Percentiles rank a stretch among this genome's conserved stretches.
Evolutionary conservation across 2,888 invertebrate species (phyloP).

Genomic region (Lasioglossum oenotherae): DNA sequence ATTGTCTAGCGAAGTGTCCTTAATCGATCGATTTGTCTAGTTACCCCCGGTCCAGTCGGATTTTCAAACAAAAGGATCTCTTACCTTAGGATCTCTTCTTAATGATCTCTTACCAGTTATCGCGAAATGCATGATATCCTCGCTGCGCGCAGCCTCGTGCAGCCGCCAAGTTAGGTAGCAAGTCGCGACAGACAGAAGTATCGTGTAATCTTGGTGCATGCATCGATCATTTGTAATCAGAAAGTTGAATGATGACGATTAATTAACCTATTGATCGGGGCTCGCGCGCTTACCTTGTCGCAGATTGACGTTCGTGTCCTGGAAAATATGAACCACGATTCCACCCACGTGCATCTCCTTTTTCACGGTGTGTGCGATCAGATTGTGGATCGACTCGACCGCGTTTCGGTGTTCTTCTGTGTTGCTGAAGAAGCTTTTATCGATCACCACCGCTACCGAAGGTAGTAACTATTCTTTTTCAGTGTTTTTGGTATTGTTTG

Average conservation of each 20-base stretch:
- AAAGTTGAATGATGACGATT: slow-evolving; percentile 17
- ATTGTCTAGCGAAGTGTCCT: neutral
- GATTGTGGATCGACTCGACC: slow-evolving; percentile 86
- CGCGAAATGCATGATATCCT: slow-evolving; percentile 89
- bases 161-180: slow-evolving; percentile 91
- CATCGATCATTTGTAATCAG: neutral
- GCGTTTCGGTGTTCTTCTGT: slow-evolving; percentile 85
- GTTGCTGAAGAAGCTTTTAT: slow-evolving; percentile 88
- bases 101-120: slow-evolving; percentile 86
- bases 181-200: slow-evolving; percentile 90
- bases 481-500: neutral
- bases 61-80: neutral
- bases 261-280: neutral
- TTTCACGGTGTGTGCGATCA: slow-evolving; percentile 87
- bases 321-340: slow-evolving; percentile 89
- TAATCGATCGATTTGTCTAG: neutral
- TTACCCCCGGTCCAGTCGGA: neutral
- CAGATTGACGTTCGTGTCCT: slow-evolving; percentile 89
- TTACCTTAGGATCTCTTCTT: too few species aligned
- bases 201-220: slow-evolving; percentile 87
- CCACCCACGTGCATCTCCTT: slow-evolving; percentile 89
- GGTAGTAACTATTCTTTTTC: neutral
- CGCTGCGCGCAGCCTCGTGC: slow-evolving; percentile 87
- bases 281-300: slow-evolving; percentile 87
- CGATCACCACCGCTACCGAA: slow-evolving; percentile 88